phyloP scores from a whole-genome alignment of 2,888 invertebrate species.

The Bhutanitis thaidina region DNA sequence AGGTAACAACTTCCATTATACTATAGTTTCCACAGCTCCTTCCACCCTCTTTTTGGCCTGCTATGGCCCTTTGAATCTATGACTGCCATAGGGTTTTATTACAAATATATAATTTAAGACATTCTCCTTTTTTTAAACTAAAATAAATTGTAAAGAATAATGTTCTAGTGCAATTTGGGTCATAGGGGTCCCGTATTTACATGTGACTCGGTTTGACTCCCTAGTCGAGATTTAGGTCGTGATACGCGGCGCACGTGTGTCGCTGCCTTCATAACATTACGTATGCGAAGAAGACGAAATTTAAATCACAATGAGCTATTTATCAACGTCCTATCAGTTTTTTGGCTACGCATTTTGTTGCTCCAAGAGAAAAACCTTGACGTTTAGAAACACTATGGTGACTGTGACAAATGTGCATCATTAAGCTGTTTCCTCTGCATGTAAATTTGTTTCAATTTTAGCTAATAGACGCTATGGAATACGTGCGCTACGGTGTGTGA shows the following conservation, averaged over 20 bases:
- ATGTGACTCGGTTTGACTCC: conserved; percentile 4
- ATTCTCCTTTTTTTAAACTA: background rate
- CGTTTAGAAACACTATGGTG: background rate
- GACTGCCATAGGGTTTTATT: too few species aligned
- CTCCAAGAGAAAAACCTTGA: conserved; percentile 7
- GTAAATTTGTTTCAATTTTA: conserved; percentile 15
- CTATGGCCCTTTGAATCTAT: too few species aligned
- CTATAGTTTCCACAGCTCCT: too few species aligned
- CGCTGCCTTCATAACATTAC: background rate
- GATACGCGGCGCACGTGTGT: conserved; percentile 17
- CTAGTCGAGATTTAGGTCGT: conserved; percentile 14
- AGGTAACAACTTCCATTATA: too few species aligned
- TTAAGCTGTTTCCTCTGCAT: conserved; percentile 8
- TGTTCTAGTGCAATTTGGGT: background rate
- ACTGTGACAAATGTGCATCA: background rate
- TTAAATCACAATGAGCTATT: conserved; percentile 17
- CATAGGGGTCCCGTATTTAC: conserved; percentile 17
- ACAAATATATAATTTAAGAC: too few species aligned
- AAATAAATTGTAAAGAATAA: background rate
- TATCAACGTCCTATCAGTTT: background rate
- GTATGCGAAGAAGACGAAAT: conserved; percentile 8
- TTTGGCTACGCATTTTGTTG: background rate
- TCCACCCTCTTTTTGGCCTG: too few species aligned
- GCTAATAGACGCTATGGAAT: conserved; percentile 6
- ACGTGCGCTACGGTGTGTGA: conserved; percentile 5